Conservation (phyloP, 1,140 invertebrate species). For the Pristionchus pacificus region DNA sequence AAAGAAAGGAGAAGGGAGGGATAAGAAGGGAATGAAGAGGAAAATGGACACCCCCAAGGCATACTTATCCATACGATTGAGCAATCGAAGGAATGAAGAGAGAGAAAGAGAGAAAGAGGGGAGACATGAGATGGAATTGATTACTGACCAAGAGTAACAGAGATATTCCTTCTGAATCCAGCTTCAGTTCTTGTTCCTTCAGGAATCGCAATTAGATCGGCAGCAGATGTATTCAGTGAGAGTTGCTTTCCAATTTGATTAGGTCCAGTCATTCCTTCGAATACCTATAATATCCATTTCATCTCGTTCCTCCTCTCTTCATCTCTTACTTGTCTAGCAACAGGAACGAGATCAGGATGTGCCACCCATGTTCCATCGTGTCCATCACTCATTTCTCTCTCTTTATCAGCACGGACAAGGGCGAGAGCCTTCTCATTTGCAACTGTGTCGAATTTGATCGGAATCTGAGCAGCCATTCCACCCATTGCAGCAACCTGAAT, state of each 20-base stretch:
- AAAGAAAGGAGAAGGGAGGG: too few relatives aligned
- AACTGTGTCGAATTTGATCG: constrained; percentile 58
- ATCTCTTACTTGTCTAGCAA: constrained; percentile 59
- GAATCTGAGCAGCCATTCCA: constrained; percentile 68
- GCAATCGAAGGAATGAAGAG: too few relatives aligned
- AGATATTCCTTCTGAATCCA: constrained; percentile 68
- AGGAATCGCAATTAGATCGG: constrained; percentile 66
- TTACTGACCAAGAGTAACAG: constrained; percentile 58
- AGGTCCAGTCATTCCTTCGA: constrained; percentile 56
- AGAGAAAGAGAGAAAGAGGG: too few relatives aligned
- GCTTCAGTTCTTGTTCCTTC: constrained; percentile 65
- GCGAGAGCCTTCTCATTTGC: constrained; percentile 51
- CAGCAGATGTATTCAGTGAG: constrained; percentile 42
- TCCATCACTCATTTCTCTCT: constrained; percentile 57
- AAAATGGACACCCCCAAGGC: too few relatives aligned
- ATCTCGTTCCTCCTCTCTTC: neutral
- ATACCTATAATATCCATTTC: constrained; percentile 51
- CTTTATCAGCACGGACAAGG: constrained; percentile 52
- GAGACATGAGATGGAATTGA: neutral
- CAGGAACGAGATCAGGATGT: constrained; percentile 65
- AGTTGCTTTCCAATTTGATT: constrained; percentile 50
- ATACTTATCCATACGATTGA: too few relatives aligned
- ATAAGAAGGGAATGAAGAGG: too few relatives aligned
- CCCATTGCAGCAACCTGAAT: constrained; percentile 65
- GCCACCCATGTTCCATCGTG: constrained; percentile 72